Conservation (phyloP, 2,797 vertebrate species). For the Megalops cyprinoides region DNA sequence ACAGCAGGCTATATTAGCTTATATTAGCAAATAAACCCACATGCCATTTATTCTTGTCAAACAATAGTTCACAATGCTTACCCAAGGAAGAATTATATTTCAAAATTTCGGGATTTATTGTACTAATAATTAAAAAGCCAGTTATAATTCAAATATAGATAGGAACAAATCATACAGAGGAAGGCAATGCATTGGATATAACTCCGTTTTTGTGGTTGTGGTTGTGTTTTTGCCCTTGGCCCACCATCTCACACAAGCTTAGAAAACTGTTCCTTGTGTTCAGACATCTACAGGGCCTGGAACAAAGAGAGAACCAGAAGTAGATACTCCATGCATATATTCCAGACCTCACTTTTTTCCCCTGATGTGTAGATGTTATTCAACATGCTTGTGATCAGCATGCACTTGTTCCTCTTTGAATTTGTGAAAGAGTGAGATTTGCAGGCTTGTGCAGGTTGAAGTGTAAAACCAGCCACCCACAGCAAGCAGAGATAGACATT, state of each 20-base stretch:
- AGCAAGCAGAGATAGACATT: not conserved
- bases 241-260: not conserved
- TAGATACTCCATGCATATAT: not conserved
- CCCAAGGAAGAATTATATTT: not conserved
- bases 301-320: not conserved
- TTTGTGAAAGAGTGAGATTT: not conserved
- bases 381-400: not conserved
- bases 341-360: not conserved
- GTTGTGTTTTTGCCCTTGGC: not conserved
- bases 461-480: not conserved
- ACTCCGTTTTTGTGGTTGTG: not conserved
- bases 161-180: not conserved
- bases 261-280: not conserved
- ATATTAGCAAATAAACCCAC: too few relatives aligned
- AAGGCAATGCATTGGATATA: not conserved
- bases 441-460: slow-evolving; percentile 10
- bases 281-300: not conserved
- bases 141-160: not conserved
- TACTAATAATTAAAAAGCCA: not conserved
- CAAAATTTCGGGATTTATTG: not conserved
- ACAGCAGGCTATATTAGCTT: too few relatives aligned
- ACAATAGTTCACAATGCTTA: not conserved
- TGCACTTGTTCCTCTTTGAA: not conserved
- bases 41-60: too few relatives aligned
- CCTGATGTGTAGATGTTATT: not conserved